phyloP scores from a whole-genome alignment of 1,140 invertebrate species.

The Lerema accius region DNA sequence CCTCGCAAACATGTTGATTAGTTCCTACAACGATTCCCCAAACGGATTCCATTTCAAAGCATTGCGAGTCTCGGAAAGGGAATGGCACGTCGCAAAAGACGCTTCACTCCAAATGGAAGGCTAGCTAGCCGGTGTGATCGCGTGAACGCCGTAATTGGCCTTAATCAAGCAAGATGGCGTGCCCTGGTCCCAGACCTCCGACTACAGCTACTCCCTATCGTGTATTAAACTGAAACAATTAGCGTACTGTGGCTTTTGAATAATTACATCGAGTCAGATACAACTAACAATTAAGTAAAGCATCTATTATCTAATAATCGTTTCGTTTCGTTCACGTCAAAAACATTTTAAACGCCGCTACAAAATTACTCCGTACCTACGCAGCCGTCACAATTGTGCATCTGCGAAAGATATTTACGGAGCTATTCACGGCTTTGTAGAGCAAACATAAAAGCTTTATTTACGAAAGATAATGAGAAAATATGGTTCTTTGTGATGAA shows the following conservation, averaged over 20 bases:
- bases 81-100: constrained; percentile 50
- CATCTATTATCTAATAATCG: constrained; percentile 20
- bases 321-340: background rate
- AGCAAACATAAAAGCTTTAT: constrained; percentile 42
- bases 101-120: constrained; percentile 60
- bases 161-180: constrained; percentile 74
- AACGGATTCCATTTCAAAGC: constrained; percentile 15
- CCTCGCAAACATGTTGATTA: background rate
- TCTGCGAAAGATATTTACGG: constrained; percentile 12
- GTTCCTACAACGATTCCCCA: constrained; percentile 6
- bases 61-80: constrained; percentile 15
- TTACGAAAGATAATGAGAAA: constrained; percentile 42
- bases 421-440: constrained; percentile 37
- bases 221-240: constrained; percentile 52
- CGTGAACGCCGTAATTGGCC: constrained; percentile 69
- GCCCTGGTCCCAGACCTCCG: constrained; percentile 49
- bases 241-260: constrained; percentile 48
- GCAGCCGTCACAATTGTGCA: constrained; percentile 8
- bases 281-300: constrained; percentile 8
- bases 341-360: constrained; percentile 3
- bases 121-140: constrained; percentile 67
- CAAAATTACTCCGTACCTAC: constrained; percentile 10
- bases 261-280: constrained; percentile 42
- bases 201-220: constrained; percentile 37
- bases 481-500: constrained; percentile 38